Conservation (phyloP, 2,797 vertebrate species). For the Danio choprae region DNA sequence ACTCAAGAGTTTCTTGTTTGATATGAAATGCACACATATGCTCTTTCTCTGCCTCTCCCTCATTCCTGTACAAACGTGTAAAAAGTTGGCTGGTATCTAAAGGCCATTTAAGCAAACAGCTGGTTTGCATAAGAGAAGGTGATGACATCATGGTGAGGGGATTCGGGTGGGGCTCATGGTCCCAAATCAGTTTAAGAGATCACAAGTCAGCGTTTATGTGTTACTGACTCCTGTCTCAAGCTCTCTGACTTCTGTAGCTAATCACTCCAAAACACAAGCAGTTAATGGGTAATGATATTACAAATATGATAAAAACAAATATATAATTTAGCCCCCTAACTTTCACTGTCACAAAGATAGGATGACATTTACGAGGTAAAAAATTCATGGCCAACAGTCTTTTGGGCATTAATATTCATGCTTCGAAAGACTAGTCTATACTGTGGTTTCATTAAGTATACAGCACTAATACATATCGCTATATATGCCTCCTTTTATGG, state of each 20-base stretch:
- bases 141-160: slow-evolving; percentile 75
- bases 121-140: slow-evolving; percentile 73
- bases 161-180: slow-evolving; percentile 70
- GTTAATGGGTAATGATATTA: background rate
- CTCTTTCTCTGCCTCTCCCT: slow-evolving; percentile 8
- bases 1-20: background rate
- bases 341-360: no score
- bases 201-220: slow-evolving; percentile 1
- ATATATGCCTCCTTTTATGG: no score
- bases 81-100: slow-evolving; percentile 55
- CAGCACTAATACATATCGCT: no score
- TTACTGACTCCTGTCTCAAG: background rate
- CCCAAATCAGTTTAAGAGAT: slow-evolving; percentile 18
- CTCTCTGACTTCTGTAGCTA: background rate
- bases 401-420: no score
- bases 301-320: background rate
- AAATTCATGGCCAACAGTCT: no score
- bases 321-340: no score
- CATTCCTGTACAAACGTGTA: slow-evolving; percentile 34
- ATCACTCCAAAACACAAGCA: background rate
- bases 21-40: slow-evolving; percentile 21
- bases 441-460: no score
- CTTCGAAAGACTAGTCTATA: no score
- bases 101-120: slow-evolving; percentile 69
- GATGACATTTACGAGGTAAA: no score